Evolutionary conservation across 1,140 invertebrate genomes (phyloP), one percentile per base, ranked within the genome.

Genomic region (Pteromalus puparum): DNA sequence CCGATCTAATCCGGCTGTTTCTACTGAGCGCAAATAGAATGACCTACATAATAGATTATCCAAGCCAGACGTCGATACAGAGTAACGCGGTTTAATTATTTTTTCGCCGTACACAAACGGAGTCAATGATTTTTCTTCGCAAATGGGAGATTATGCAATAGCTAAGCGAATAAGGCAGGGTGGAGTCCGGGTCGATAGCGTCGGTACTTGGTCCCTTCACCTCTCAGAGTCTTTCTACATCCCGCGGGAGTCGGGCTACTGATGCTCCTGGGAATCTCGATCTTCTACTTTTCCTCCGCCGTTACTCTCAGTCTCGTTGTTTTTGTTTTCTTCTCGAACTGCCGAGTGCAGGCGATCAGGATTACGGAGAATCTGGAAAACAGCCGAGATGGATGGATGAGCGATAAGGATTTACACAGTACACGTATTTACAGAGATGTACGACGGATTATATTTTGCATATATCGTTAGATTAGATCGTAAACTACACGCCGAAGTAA

Each of bases 121-220:
- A n/a, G n/a, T 34, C 4, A n/a, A 70, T 70, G 67, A 70, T 70
- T 70, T 70, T 28, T 70, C n/a, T 2, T 70, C 67, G 38, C 38
- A 42, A 9, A 15, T n/a, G 34, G 34, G 18, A 38, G 1, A 74
- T n/a, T n/a, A n/a, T 38, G 38, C 24, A 74, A 30, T 30, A 74
- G 18, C 15, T 2, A 18, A 5, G 24, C 15, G 42, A 74, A 65
- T 18, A 34, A 34, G 30, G 30, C 28, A 76, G 81, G 53, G 73
- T 28, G 81, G 81, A 75, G 81, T 82, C 61, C 30, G 34, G 81
- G 73, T 82, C 81, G 81, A 82, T 82, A 61, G 21, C 53, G 18
- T 61, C 53, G 53, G 53, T 6, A 46, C 48, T 74, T 65, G 72
- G 80, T 82, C 70, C 42, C 42, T 81, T 81, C 18, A 61, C 53